Conservation (phyloP, 2,888 invertebrate genomes). For the Spicauda simplicius region DNA sequence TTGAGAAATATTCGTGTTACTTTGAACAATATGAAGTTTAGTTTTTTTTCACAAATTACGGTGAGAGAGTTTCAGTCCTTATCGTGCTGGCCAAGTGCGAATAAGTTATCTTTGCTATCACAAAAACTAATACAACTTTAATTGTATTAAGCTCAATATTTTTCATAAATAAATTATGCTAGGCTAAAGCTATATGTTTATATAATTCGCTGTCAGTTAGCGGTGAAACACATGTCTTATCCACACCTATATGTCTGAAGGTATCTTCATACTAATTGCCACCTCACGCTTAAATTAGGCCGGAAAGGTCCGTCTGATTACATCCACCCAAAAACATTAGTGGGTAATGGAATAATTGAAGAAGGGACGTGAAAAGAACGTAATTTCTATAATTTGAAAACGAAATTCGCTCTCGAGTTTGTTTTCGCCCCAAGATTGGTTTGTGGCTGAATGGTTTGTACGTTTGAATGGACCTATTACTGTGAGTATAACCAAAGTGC, state of each 20-base stretch:
- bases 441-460: neutral
- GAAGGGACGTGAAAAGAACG: neutral
- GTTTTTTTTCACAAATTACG: too few species aligned
- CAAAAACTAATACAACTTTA: too few species aligned
- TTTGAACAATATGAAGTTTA: too few species aligned
- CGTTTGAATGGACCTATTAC: neutral
- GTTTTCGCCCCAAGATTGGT: constrained; percentile 8
- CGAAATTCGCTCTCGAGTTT: constrained; percentile 9
- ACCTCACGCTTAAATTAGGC: constrained; percentile 25
- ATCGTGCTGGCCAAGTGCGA: too few species aligned
- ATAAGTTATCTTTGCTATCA: too few species aligned
- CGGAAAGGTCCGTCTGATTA: constrained; percentile 20
- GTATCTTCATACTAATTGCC: constrained; percentile 29
- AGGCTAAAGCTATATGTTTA: too few species aligned
- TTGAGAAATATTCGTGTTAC: too few species aligned
- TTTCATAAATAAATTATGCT: too few species aligned
- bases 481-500: neutral
- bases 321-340: constrained; percentile 16
- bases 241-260: constrained; percentile 4
- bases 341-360: constrained; percentile 23
- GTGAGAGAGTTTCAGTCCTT: too few species aligned
- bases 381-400: constrained; percentile 11
- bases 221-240: neutral
- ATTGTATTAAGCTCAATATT: too few species aligned
- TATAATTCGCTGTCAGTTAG: neutral